Percentiles rank a stretch among this genome's conserved stretches.
phyloP scores from a whole-genome alignment of 2,797 vertebrate species.

The Enoplosus armatus region DNA sequence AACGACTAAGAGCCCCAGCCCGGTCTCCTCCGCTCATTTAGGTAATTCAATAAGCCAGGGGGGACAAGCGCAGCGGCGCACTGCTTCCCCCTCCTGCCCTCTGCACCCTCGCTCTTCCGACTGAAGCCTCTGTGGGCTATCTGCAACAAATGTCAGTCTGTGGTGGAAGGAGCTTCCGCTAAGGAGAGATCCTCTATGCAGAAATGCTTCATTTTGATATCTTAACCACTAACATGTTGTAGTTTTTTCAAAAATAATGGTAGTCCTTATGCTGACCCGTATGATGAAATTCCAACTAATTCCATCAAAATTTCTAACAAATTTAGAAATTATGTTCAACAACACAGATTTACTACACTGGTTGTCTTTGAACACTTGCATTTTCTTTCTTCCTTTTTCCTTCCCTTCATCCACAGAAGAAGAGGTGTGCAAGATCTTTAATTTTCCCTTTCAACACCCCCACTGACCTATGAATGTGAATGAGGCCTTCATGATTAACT shows the following conservation, averaged over 20 bases:
- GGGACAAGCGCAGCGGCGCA: conserved; percentile 75
- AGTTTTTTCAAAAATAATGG: not conserved
- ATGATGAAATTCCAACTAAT: not conserved
- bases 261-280: not conserved
- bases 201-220: conserved; percentile 21
- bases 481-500: conserved; percentile 17
- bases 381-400: not conserved
- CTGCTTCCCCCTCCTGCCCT: conserved; percentile 77
- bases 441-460: conserved; percentile 3
- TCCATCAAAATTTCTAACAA: not conserved
- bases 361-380: not conserved
- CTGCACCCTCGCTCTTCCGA: conserved; percentile 75
- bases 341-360: not conserved
- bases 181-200: conserved; percentile 25
- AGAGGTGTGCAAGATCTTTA: not conserved
- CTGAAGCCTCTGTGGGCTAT: conserved; percentile 77
- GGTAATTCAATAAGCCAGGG: conserved; percentile 86
- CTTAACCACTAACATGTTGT: conserved; percentile 3
- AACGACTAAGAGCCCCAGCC: conserved; percentile 81
- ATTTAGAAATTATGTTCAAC: not conserved
- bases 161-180: conserved; percentile 48
- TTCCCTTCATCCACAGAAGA: not conserved
- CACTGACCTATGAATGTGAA: conserved; percentile 39
- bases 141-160: conserved; percentile 77
- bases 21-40: conserved; percentile 85